Evolutionary conservation across 2,797 vertebrate genomes (phyloP), one percentile per base, ranked within the genome.

Genomic region (Margarornis squamiger): DNA sequence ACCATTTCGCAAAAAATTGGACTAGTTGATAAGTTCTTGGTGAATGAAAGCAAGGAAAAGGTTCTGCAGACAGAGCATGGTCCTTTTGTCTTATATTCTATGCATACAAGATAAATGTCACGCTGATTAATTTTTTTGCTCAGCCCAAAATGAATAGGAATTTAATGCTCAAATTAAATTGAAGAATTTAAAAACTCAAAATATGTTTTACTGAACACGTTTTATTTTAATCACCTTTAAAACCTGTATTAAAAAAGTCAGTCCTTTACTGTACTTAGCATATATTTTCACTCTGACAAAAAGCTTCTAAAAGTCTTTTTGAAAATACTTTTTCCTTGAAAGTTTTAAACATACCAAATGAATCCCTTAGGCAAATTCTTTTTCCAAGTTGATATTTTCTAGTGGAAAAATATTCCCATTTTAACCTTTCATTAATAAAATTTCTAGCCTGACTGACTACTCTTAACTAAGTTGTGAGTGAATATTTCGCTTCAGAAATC

Each of bases 151-250:
- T 87, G 63, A 93, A 95, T 87, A 79, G 59, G 92, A 95, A 90
- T 95, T 97, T 90, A 95, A 94, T 95, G 93, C 77, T 90, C 92
- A 86, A 94, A 95, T 94, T 96, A 94, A 96, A 87, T 36, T 86
- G 66, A 74, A 75, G 55, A 93, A 93, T 95, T 93, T 95, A 48
- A 82, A 96, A 95, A 85, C 78, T 29, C 15, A 67, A 85, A 95
- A 70, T 66, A 73, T 82, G 51, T 88, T 93, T 84, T 74, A 90
- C 67, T 78, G 75, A 90, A 61, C 17, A 61, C 16, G 79, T 63
- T 87, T 81, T 75, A 77, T 78, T 95, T 90, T 84, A 95, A 95
- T 88, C 30, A 59, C 14, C 94, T 75, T 55, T 24, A 86, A 95
- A 94, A 84, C n/a, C 76, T 66, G 4, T 26, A 27, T 62, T 5